These are phyloP conservation scores for Chloroceryle inda DNA, from an alignment of 2,797 vertebrate genomes.

Conservation along the genomic window DNA sequence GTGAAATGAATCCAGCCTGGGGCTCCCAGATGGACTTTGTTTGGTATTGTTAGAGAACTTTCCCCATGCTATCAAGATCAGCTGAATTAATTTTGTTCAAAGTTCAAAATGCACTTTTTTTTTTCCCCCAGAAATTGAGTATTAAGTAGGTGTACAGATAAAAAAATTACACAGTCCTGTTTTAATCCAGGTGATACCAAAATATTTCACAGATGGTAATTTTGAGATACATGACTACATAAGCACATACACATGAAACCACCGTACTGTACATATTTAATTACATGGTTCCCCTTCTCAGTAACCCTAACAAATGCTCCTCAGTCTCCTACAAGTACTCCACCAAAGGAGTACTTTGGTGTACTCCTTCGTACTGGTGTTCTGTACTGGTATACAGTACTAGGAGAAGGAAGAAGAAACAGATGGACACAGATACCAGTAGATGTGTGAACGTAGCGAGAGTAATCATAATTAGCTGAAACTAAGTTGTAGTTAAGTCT, in stretches of 20 bases:
- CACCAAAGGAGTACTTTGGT: background rate
- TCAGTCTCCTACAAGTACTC: background rate
- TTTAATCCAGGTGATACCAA: background rate
- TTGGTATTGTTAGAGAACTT: background rate
- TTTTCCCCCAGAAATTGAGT: background rate
- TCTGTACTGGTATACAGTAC: no score
- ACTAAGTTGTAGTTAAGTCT: background rate
- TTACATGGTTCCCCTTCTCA: background rate
- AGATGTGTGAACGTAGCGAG: background rate
- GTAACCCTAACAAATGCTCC: background rate
- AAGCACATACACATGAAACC: background rate
- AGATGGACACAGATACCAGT: background rate
- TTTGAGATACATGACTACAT: background rate
- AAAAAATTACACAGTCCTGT: background rate
- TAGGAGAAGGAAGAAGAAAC: background rate
- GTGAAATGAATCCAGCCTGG: background rate
- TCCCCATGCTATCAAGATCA: background rate
- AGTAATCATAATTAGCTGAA: background rate
- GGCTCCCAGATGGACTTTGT: background rate
- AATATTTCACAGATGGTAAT: background rate
- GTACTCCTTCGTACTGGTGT: no score
- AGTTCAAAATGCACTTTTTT: constrained; percentile 18
- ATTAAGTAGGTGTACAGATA: background rate
- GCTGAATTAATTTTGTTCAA: background rate
- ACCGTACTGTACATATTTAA: background rate